Base-by-base conservation (phyloP, 2,888 invertebrate genomes). In the Pilophorus perplexus region DNA sequence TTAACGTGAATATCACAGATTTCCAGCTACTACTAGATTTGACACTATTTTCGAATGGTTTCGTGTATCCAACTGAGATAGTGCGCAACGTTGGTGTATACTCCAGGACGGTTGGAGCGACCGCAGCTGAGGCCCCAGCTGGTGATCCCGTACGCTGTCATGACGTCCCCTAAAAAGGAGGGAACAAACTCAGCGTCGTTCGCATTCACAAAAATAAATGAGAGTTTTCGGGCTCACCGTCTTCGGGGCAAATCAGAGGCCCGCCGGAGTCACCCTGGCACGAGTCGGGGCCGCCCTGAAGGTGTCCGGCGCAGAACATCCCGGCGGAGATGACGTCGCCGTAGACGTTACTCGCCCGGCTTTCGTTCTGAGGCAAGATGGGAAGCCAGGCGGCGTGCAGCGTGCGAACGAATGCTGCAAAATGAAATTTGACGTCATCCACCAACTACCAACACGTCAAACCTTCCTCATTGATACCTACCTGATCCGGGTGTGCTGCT, bases 241-340 rank as follows among this genome's bases (percentile, higher is more conserved):
- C 79, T 72, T 82, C 79, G 68, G 82, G 76, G 74, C 90, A 90
- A 48, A 87, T 86, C 20, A 90, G 78, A 5, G 91, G 90, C n/a
- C 91, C 91, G 22, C 91, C 91, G 37, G 88, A 88, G 75, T 92
- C 91, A 1, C 91, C 91, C 74, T 89, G 87, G 73, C 91, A 91
- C 8, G 89, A 84, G 75, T 91, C 91, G 0, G 85, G 80, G 28
- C 88, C 87, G 64, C 88, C 90, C 71, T 84, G 83, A 67, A 89
- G 78, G 73, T 81, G 84, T 2, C 90, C 91, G 20, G 91, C 91
- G 77, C 91, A 91, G 71, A 90, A 81, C 87, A 90, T 90, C 12
- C 88, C 86, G 3, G 82, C 79, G 0, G 84, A 84, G 68, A 89
- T 80, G 5, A 81, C 78, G 50, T 79, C 76, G 0, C 87, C 88